Evolutionary conservation across 2,113 vertebrate genomes (phyloP), one percentile per base, ranked within the genome.

Genomic region (Sialia sialis): DNA sequence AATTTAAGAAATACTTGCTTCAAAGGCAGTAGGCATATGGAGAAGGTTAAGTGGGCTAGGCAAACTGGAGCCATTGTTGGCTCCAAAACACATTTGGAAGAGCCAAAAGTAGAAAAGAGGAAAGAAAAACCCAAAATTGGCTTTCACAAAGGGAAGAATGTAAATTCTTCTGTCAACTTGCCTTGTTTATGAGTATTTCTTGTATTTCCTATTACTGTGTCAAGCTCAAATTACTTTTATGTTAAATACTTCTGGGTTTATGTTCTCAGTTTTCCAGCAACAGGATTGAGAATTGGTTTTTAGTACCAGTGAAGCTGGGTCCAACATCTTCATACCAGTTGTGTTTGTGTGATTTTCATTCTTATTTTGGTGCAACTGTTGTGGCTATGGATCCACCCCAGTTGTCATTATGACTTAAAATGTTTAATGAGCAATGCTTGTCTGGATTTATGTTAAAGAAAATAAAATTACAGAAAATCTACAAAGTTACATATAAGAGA

Each of bases 51-150:
- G 60, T 76, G 85, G 87, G 49, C 87, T 93, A 84, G 94, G 80
- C 92, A 95, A 92, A 76, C 70, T 93, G 90, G 95, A 96, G 92
- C 94, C 89, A 26, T 46, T 87, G 34, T 86, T 97, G 95, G 94
- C 94, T 90, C 72, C 54, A 60, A 70, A 94, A 81, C 39, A 38
- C 8, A 14, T 78, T 89, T 66, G 54, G 36, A 92, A 70, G 84
- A 94, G 90, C 82, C 77, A 96, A 85, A 93, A 92, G 39, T 36
- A 43, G 23, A 49, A 39, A 9, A 29, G n/a, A 43, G 48, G 62
- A 59, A 85, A 90, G 41, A 49, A 91, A 90, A 89, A 11, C 11
- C n/a, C 55, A 52, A 54, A 89, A 84, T 76, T 89, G 6, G 19
- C 85, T 93, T 68, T 72, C 13, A 27, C 39, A 39, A 94, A 88